Evolutionary conservation across 2,888 invertebrate genomes (phyloP), one percentile per base, ranked within the genome.

Genomic region (Archips xylosteana): DNA sequence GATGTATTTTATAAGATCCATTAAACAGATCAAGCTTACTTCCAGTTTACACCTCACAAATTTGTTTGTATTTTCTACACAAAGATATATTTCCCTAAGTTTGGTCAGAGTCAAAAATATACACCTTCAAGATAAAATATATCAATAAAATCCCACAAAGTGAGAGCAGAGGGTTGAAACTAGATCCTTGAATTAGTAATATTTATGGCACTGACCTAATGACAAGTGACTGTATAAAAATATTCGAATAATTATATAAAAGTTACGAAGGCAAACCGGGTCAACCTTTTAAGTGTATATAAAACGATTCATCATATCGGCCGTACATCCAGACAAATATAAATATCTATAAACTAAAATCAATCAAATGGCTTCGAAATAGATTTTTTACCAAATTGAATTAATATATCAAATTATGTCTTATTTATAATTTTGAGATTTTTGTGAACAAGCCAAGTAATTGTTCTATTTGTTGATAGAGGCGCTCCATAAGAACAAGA

Each of bases 191-290:
- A 34, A 12, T 34, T 9, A 62, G 51, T 45, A 70, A 51, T 66
- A 51, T 57, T 62, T 49, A 68, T 68, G 62, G 45, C 59, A 39
- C 63, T 68, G 68, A 68, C 73, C 67, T 34, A 47, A 47, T 65
- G 57, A 65, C 59, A 34, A 49, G 77, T 76, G 76, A 71, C 77
- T 79, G 80, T 83, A 83, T 82, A 83, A 83, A 83, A 83, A 83
- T 84, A 83, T 83, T 75, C 76, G 82, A 82, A 79, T 80, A 34
- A 78, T 39, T 71, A 63, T 83, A 82, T 80, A 78, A 81, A 81
- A 82, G 82, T 73, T 68, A 62, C n/a, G 59, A 73, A 73, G 68
- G 68, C 73, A 59, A 72, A 72, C 66, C 39, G 71, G 42, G 32
- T 71, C 72, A 68, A 64, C 64, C 61, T 71, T 49, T 66, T 45